A percentile compares a stretch with the other conserved stretches of the same genome.
Evolutionary conservation across 2,797 vertebrate genomes (phyloP).

Genomic region (Austrolebias charrua): DNA sequence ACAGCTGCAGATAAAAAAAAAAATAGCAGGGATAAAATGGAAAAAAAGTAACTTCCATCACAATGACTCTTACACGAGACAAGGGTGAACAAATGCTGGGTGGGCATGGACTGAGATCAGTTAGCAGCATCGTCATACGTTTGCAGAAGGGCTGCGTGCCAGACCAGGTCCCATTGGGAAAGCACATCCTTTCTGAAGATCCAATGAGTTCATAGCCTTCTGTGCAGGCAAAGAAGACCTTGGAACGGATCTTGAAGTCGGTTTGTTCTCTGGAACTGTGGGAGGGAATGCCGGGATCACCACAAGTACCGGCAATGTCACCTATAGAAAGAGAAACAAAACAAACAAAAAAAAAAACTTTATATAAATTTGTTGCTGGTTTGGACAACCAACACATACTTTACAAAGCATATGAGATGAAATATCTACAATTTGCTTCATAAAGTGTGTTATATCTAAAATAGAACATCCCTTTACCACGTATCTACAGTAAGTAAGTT

Average conservation of each 20-base stretch:
- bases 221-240: conserved; percentile 88
- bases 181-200: conserved; percentile 90
- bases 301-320: conserved; percentile 90
- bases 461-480: not conserved
- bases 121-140: conserved; percentile 78
- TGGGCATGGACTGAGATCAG: conserved; percentile 20
- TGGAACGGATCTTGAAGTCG: conserved; percentile 91
- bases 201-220: conserved; percentile 90
- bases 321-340: conserved; percentile 70
- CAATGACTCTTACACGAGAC: conserved; percentile 14
- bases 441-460: not conserved
- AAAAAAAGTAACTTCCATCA: conserved; percentile 11
- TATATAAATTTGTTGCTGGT: not conserved
- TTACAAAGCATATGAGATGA: too few species aligned
- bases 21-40: conserved; percentile 32
- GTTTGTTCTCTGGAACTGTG: conserved; percentile 91
- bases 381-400: too few species aligned
- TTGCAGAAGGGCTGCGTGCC: conserved; percentile 95
- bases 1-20: conserved; percentile 83
- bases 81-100: conserved; percentile 6
- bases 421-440: too few species aligned
- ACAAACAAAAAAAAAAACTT: conserved; percentile 9
- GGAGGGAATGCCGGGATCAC: conserved; percentile 94
- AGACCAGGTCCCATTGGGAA: conserved; percentile 95
- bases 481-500: not conserved